A percentile compares a stretch with the other conserved stretches of the same genome.
Conservation (phyloP, 2,113 vertebrate genomes). For the Oncorhynchus nerka region DNA sequence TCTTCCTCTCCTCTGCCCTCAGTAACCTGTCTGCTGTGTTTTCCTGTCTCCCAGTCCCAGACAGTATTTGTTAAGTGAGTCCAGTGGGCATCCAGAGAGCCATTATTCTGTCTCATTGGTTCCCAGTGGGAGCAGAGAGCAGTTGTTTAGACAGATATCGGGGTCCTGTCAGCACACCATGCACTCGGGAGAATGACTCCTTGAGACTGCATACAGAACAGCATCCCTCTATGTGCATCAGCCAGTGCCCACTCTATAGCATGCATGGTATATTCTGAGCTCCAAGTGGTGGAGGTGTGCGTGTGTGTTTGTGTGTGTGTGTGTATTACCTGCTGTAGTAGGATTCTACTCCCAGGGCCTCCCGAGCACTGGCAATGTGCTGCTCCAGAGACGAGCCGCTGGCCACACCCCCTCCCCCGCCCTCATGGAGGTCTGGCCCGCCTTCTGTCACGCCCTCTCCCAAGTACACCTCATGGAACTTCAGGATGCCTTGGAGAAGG, state of each 20-base stretch:
- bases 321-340: conserved; percentile 82
- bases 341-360: conserved; percentile 90
- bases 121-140: conserved; percentile 35
- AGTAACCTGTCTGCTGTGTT: no score
- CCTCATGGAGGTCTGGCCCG: conserved; percentile 81
- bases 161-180: conserved; percentile 44
- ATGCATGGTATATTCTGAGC: background rate
- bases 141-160: conserved; percentile 42
- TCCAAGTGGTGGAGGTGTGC: no score
- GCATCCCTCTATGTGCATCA: no score
- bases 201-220: no score
- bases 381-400: conserved; percentile 82
- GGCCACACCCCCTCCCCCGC: conserved; percentile 32
- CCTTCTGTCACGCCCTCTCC: conserved; percentile 80
- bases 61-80: conserved; percentile 35
- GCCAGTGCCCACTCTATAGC: background rate
- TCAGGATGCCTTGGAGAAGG: conserved; percentile 84
- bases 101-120: conserved; percentile 64
- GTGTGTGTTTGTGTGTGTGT: background rate
- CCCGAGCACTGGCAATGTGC: conserved; percentile 82
- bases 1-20: conserved; percentile 4
- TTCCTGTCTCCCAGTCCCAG: conserved; percentile 1
- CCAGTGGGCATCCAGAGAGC: conserved; percentile 38
- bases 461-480: conserved; percentile 91
- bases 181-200: conserved; percentile 24